phyloP scores from a whole-genome alignment of 2,888 invertebrate genomes.

The Mesorhabditis sp. region DNA sequence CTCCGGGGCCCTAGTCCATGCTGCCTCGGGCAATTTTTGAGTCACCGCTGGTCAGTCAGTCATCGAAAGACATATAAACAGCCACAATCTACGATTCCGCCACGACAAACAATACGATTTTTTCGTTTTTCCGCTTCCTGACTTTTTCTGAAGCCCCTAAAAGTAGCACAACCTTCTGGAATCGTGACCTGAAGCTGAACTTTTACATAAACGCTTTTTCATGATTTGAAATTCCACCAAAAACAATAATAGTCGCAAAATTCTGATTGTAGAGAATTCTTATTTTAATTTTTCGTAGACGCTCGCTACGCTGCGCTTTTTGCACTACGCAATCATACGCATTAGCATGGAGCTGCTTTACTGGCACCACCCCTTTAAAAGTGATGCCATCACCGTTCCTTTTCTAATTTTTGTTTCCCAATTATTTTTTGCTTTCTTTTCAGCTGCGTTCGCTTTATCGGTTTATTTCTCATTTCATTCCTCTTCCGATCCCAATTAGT shows the following conservation, averaged over 20 bases:
- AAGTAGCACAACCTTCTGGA: too few species aligned
- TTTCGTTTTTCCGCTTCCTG: too few species aligned
- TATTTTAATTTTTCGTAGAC: too few species aligned
- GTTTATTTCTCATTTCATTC: slow-evolving; percentile 19
- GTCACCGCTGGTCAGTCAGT: slow-evolving; percentile 13
- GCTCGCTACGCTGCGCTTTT: background rate
- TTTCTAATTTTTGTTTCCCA: slow-evolving; percentile 20
- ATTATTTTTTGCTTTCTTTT: background rate
- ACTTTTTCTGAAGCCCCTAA: too few species aligned
- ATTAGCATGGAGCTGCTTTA: background rate
- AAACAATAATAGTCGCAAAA: too few species aligned
- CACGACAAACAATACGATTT: too few species aligned
- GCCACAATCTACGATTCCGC: too few species aligned
- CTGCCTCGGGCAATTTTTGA: slow-evolving; percentile 17
- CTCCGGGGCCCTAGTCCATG: background rate
- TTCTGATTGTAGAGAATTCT: too few species aligned
- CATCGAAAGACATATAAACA: slow-evolving; percentile 10
- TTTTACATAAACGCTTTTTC: too few species aligned
- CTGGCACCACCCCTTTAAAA: slow-evolving; percentile 8
- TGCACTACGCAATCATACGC: background rate
- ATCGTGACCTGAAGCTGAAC: too few species aligned
- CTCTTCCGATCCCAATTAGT: slow-evolving; percentile 14
- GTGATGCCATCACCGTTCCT: slow-evolving; percentile 21
- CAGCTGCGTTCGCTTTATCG: slow-evolving; percentile 17
- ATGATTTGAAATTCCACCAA: too few species aligned